Base-by-base conservation (phyloP, 1,140 invertebrate species). In the Anoplophora glabripennis region DNA sequence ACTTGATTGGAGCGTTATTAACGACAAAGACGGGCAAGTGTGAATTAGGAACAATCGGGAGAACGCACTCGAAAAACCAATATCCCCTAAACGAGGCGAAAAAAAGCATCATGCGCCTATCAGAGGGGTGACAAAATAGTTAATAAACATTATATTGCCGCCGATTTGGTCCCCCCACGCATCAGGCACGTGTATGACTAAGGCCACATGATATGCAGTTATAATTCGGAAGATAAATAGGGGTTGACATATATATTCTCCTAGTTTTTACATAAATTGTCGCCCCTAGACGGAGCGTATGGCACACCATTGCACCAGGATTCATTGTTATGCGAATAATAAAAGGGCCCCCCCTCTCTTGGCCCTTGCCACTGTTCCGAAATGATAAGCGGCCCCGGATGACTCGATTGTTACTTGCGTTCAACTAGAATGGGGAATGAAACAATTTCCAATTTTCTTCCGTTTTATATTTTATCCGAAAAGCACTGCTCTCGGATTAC, bases 171-270 rank as follows among this genome's bases (percentile, higher is more conserved):
- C 18, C 44, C 17, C 17, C 17, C 44, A 34, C 54, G 46, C 53
- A 46, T 11, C 7, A 15, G 44, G 49, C 61, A 63, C 61, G 62
- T 64, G 53, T 54, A 67, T 67, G 62, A 67, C 65, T 66, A 66
- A 66, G 58, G 59, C 65, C 61, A 49, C 62, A 64, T 67, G 65
- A 67, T 64, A 64, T 67, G 62, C 61, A 67, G 65, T 66, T 64
- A 67, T 67, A 67, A 64, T 64, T 63, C 59, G 47, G 55, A 67
- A 67, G 65, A 67, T 67, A 64, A 67, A 67, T 64, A 67, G 65
- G 65, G 65, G 65, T 62, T 64, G 65, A 67, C 64, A 64, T 67
- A 62, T 51, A 64, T 67, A 61, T 62, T 67, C 59, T 34, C 57
- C 44, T 61, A 67, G 41, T 67, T 67, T 67, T 67, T 64, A 67